A percentile compares a stretch with the other conserved stretches of the same genome.
These are phyloP conservation scores for roundworm (Caenorhabditis elegans) DNA, from an alignment of 1,140 invertebrate genomes.

Conservation along the genomic window WBcel235 BX284604.4:12914001-12914500, in stretches of 20 bases:
- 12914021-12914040: neutral
- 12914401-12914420: too few relatives aligned
- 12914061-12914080: neutral
- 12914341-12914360: neutral
- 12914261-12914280: neutral
- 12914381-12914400: too few relatives aligned
- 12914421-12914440: too few relatives aligned
- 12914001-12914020: neutral
- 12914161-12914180: neutral
- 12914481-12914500: too few relatives aligned
- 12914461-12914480: too few relatives aligned
- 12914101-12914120: neutral
- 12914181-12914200: neutral
- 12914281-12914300: neutral
- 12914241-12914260: neutral
- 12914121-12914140: neutral
- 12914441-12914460: too few relatives aligned
- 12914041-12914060: neutral
- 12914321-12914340: neutral
- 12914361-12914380: too few relatives aligned
- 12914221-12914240: neutral
- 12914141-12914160: constrained; percentile 12
- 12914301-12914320: neutral
- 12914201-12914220: neutral
- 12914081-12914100: neutral